Evolutionary conservation across 1,140 invertebrate species (phyloP), one percentile per base, ranked within the genome.

Genomic region (Pseudomyrmex pallidus): DNA sequence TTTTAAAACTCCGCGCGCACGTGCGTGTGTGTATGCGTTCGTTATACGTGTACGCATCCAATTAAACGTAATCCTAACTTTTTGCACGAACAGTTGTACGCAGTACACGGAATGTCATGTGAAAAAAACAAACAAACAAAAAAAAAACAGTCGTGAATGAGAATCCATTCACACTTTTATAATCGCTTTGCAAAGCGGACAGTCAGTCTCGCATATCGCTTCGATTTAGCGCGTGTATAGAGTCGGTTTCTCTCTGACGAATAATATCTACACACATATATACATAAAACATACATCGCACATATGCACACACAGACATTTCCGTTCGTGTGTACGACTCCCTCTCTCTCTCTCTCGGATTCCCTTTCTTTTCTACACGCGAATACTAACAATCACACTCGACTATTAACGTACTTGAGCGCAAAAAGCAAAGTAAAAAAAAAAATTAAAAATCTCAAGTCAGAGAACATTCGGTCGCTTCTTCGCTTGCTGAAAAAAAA

Each of bases 401-500:
- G 8, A 48, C 50, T 62, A 54, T 63, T 54, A 25, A 22, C 15
- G 25, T 76, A 61, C 46, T 35, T 57, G 52, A 77, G 61, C 72
- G 25, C 50, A 73, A 83, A 82, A 82, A 35, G 7, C 4, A 35
- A 35, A 7, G 0, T 5, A 35, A 35, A 35, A 35, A 7, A 35
- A 4, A 35, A 7, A 35, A 35, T 7, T 35, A 35, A 35, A 35
- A 35, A 35, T 35, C 35, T 63, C 72, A 46, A 87, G 52, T 74
- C 84, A 80, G 85, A 89, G 82, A 84, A 74, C 80, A 86, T 84
- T 85, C 64, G 68, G 56, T 88, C 77, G 61, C 78, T 84, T 84
- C 52, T 48, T 56, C 15, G 35, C 4, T 74, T 82, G 82, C 63
- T 82, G 70, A 70, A 89, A 90, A 74, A 85, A 87, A 90, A 66